Evolutionary conservation across 2,888 invertebrate species (phyloP).

Genomic region (Brachyptera risi): DNA sequence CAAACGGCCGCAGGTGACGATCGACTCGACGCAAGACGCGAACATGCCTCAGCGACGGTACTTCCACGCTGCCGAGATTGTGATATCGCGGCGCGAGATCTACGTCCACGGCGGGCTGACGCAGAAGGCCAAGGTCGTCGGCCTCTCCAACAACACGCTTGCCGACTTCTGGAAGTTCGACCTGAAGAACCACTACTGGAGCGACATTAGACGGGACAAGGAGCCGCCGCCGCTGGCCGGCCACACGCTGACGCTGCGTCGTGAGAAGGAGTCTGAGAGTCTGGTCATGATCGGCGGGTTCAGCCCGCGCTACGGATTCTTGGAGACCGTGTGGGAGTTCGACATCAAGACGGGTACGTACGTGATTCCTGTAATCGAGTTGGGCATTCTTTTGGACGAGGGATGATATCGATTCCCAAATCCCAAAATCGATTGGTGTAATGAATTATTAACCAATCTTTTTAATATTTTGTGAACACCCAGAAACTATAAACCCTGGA

Average conservation of each 20-base stretch:
- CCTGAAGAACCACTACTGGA: constrained; percentile 78
- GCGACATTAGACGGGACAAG: constrained; percentile 54
- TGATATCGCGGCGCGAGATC: constrained; percentile 76
- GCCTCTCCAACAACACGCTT: constrained; percentile 58
- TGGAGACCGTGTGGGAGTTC: constrained; percentile 54
- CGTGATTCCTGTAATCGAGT: too few relatives aligned
- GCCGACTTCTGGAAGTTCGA: constrained; percentile 92
- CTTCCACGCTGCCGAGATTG: constrained; percentile 88
- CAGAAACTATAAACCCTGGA: too few relatives aligned
- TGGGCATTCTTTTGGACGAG: too few relatives aligned
- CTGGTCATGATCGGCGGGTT: constrained; percentile 74
- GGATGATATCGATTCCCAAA: too few relatives aligned
- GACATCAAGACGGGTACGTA: constrained; percentile 37
- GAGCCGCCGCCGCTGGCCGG: constrained; percentile 79
- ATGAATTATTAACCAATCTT: too few relatives aligned
- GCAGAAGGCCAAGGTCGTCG: constrained; percentile 37
- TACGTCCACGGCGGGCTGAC: constrained; percentile 87
- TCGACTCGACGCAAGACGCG: constrained; percentile 78
- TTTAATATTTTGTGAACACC: too few relatives aligned
- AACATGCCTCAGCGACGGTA: constrained; percentile 86
- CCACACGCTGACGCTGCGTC: constrained; percentile 79
- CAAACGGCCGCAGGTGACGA: constrained; percentile 55
- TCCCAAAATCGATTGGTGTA: too few relatives aligned
- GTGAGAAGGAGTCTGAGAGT: constrained; percentile 62
- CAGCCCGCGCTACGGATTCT: constrained; percentile 49